Base-by-base conservation (phyloP, 2,113 vertebrate species). In the Sinocyclocheilus rhinocerous region DNA sequence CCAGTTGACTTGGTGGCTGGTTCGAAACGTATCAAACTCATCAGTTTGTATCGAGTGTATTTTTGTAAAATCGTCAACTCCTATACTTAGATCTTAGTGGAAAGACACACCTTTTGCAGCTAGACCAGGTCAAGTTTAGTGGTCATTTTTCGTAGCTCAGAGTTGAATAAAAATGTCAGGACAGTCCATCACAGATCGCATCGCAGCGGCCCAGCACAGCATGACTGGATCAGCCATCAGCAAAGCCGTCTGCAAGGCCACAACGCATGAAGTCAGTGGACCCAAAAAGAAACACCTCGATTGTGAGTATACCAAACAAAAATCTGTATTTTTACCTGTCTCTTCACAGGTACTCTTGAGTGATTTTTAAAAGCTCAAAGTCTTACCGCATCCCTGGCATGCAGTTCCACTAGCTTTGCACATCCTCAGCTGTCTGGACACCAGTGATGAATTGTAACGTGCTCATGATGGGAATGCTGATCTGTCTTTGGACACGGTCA, bases 241-340 rank as follows among this genome's bases (percentile, higher is more conserved):
- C 89, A 97, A 97, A 88, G 96, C 96, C 1, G 96, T 97, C 85
- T 97, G 96, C 93, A 97, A 97, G 90, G 95, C 96, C 89, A 96
- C 96, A 50, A 97, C 96, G 10, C 96, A 97, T 70, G 96, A 97
- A 93, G 95, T 97, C 87, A 97, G 96, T 91, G 96, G 96, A 82
- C 96, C 96, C 88, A 97, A 97, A 92, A 97, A 97, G 94, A 97
- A 97, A 81, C 97, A 97, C 90, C 94, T 97, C 5, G 97, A 97
- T 92, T 97, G 96, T 97, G 92, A 97, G 96, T 97, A 85, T 79
- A 7, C 26, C 48, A 39, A 24, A 29, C 36, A 8, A 12, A 33
- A 33, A 33, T 33, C 29, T 33, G 29, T 33, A 33, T 33, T 33
- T 33, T 33, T 33, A 33, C 29, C 29, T 33, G 26, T 11, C 9